phyloP scores from a whole-genome alignment of 2,888 invertebrate species.

The Ochropleura plecta region DNA sequence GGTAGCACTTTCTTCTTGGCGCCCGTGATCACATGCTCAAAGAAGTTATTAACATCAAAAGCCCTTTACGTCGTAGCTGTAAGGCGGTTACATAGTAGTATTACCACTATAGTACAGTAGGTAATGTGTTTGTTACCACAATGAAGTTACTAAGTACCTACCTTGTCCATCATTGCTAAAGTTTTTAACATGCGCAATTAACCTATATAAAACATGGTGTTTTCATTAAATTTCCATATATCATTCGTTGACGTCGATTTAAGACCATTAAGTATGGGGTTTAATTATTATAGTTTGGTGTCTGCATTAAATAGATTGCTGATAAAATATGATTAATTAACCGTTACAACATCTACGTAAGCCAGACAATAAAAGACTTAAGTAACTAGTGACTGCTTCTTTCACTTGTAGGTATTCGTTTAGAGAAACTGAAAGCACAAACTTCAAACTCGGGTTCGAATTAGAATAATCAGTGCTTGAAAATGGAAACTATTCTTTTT shows the following conservation, averaged over 20 bases:
- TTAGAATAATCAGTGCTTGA: not conserved
- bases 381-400: not conserved
- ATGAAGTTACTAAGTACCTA: no score
- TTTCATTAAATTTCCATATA: not conserved
- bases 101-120: no score
- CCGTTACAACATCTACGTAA: not conserved
- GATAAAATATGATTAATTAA: conserved; percentile 41
- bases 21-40: no score
- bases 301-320: conserved; percentile 18
- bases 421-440: not conserved
- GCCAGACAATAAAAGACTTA: not conserved
- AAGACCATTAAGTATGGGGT: not conserved
- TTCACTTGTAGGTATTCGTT: not conserved
- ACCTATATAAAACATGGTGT: not conserved
- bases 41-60: no score
- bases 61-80: no score
- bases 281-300: not conserved
- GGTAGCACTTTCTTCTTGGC: no score
- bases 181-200: not conserved
- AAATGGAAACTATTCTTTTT: conserved; percentile 20
- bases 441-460: not conserved
- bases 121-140: no score
- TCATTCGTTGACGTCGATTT: conserved; percentile 3
- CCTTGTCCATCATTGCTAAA: no score
- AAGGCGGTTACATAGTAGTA: no score